Percentiles rank a stretch among this genome's conserved stretches.
These are phyloP conservation scores for Mythimna impura DNA, from an alignment of 2,888 invertebrate species.

Conservation along the genomic window DNA sequence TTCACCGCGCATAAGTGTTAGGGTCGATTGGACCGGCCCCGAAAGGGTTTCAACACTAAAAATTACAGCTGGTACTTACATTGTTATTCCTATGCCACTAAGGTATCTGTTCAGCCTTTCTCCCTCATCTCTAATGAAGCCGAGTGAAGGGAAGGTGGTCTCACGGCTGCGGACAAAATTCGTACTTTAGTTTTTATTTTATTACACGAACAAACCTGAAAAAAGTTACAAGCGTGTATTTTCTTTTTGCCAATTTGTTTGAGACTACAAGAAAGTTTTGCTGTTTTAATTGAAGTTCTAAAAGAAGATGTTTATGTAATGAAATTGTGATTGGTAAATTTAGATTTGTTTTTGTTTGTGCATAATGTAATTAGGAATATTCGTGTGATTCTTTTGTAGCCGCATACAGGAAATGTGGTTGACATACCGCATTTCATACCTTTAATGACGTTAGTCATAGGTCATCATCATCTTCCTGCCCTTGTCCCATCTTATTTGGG, in stretches of 20 bases:
- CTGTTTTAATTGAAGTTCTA: not conserved
- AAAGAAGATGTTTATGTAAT: not conserved
- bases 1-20: conserved; percentile 17
- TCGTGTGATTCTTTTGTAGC: conserved; percentile 1
- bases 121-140: conserved; percentile 84
- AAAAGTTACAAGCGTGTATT: not conserved
- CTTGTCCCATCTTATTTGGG: no score
- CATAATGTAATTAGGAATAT: not conserved
- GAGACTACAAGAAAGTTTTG: not conserved
- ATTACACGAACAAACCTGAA: not conserved
- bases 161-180: conserved; percentile 70
- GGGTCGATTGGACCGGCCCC: conserved; percentile 26
- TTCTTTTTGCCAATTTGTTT: conserved; percentile 21
- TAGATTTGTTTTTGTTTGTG: not conserved
- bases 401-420: conserved; percentile 38
- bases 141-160: conserved; percentile 68
- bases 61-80: conserved; percentile 79
- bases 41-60: conserved; percentile 49
- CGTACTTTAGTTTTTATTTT: conserved; percentile 32
- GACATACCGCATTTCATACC: not conserved
- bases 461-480: no score
- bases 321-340: not conserved
- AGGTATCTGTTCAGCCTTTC: conserved; percentile 83
- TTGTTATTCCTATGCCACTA: conserved; percentile 81
- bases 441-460: conserved; percentile 6